A percentile compares a stretch with the other conserved stretches of the same genome.
Evolutionary conservation across 2,888 invertebrate genomes (phyloP).

Genomic region (Eugnorisma glareosa): DNA sequence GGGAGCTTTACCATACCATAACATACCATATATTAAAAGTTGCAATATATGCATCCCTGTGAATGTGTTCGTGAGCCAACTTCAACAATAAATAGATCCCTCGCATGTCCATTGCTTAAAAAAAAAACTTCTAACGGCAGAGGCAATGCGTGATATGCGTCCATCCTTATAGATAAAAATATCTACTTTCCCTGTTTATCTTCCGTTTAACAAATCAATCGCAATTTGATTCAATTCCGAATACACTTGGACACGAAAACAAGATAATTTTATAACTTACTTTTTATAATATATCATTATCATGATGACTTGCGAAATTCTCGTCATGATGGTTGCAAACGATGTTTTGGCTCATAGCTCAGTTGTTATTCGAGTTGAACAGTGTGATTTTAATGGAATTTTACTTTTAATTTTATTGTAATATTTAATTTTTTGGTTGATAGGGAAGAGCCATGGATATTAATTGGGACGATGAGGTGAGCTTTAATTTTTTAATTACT

Average conservation of each 20-base stretch:
- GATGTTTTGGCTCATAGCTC: conserved; percentile 25
- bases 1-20: too few species aligned
- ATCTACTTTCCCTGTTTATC: conserved; percentile 4
- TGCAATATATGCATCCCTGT: too few species aligned
- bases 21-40: too few species aligned
- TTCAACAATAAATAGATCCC: neutral
- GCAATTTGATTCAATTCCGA: conserved; percentile 5
- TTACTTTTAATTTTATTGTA: conserved; percentile 17
- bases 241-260: neutral
- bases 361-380: conserved; percentile 2
- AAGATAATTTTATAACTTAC: conserved; percentile 35
- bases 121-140: neutral
- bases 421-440: conserved; percentile 45
- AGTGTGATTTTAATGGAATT: conserved; percentile 16
- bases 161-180: neutral
- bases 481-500: conserved; percentile 16
- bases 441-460: conserved; percentile 35
- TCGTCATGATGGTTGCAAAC: neutral
- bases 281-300: conserved; percentile 19
- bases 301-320: conserved; percentile 46
- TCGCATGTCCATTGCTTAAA: neutral
- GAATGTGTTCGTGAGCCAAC: neutral
- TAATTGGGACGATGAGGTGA: conserved; percentile 54
- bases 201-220: conserved; percentile 29
- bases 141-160: too few species aligned